phyloP scores from a whole-genome alignment of 2,113 vertebrate species.

The Cebidichthys violaceus region DNA sequence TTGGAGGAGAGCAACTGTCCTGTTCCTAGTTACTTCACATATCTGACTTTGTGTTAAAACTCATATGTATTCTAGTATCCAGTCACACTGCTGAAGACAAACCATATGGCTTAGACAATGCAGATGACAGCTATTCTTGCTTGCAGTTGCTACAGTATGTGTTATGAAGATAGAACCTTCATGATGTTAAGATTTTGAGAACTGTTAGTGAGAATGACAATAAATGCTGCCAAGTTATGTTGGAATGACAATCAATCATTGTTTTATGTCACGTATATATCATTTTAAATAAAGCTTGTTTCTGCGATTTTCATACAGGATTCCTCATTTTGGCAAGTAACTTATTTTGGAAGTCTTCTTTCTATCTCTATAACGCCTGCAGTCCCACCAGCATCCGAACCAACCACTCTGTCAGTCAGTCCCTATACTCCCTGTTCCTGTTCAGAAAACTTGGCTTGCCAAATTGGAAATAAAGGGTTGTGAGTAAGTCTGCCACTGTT shows the following conservation, averaged over 20 bases:
- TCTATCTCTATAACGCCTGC: background rate
- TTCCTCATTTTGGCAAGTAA: background rate
- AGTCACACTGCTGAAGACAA: constrained; percentile 13
- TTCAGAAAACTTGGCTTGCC: background rate
- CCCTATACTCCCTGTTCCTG: background rate
- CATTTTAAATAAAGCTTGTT: background rate
- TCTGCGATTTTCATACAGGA: background rate
- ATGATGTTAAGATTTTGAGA: background rate
- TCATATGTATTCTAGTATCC: background rate
- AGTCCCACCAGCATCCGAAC: background rate
- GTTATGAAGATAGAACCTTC: background rate
- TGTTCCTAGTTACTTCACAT: background rate
- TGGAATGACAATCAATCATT: background rate
- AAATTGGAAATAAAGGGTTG: background rate
- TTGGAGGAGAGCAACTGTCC: background rate
- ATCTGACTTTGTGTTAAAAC: constrained; percentile 13
- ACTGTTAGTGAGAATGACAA: background rate
- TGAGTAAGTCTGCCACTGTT: background rate
- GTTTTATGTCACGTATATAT: background rate
- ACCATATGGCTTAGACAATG: constrained; percentile 14
- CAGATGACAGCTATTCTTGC: background rate
- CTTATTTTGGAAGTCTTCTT: background rate
- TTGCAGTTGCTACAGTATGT: background rate
- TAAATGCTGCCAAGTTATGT: background rate
- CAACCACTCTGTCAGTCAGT: background rate